Conservation (phyloP, 1,140 invertebrate genomes). For the Drosophila sproati region DNA sequence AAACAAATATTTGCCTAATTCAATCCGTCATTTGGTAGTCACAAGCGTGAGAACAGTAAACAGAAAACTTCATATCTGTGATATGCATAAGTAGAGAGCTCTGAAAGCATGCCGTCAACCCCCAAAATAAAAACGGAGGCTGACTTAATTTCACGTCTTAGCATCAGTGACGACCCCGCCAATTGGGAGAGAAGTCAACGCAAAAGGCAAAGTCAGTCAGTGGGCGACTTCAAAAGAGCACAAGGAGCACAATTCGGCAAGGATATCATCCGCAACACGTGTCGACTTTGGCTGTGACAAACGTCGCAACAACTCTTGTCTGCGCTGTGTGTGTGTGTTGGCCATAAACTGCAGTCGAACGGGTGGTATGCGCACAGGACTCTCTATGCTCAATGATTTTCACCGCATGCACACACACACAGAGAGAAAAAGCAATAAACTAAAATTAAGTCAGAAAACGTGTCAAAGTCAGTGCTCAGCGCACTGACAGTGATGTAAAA, state of each 20-base stretch:
- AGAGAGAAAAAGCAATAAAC: constrained; percentile 78
- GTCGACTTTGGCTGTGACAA: constrained; percentile 44
- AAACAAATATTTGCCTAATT: constrained; percentile 82
- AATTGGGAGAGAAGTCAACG: constrained; percentile 69
- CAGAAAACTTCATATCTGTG: constrained; percentile 53
- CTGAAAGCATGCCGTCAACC: constrained; percentile 3
- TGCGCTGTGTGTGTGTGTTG: constrained; percentile 6
- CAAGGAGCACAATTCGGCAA: constrained; percentile 49
- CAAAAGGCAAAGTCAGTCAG: constrained; percentile 44
- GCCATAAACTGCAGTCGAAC: constrained; percentile 61
- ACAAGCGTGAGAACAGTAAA: constrained; percentile 84
- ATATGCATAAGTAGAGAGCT: constrained; percentile 37
- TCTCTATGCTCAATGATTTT: constrained; percentile 18
- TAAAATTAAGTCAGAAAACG: constrained; percentile 83
- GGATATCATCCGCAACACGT: constrained; percentile 76
- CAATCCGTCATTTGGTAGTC: constrained; percentile 85
- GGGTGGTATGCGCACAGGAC: constrained; percentile 1
- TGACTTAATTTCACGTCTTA: constrained; percentile 62
- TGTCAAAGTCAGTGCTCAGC: constrained; percentile 80
- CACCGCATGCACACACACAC: constrained; percentile 10
- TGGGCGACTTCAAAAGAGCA: constrained; percentile 56
- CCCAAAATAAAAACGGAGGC: constrained; percentile 33
- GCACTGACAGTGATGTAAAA: constrained; percentile 77
- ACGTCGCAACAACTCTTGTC: constrained; percentile 27
- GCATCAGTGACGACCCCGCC: constrained; percentile 44